Evolutionary conservation across 2,797 vertebrate species (phyloP), one percentile per base, ranked within the genome.

Genomic region (Alosa sapidissima): DNA sequence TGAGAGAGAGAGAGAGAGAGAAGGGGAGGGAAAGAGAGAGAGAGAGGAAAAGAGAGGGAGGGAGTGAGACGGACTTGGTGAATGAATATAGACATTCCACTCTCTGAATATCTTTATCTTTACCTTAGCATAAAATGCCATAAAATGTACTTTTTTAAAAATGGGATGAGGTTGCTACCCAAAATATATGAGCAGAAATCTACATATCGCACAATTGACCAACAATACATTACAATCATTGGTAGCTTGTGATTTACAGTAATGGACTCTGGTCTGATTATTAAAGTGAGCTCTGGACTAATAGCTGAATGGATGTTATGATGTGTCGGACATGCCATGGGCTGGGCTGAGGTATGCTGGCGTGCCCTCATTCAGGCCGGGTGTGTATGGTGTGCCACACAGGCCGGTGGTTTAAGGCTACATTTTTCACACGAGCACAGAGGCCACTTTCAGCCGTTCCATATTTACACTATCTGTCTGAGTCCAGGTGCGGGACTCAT

Each of bases 401-500:
- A 82, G 85, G 83, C 55, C 87, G 85, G 81, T 49, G 81, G 85
- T 84, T 87, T 87, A 84, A 85, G 33, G 47, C 81, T 82, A 82
- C 3, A 45, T 19, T 41, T 41, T 16, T 41, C 68, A 78, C 60
- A 45, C 85, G 55, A 78, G 83, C 87, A 90, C 90, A 89, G 84
- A 85, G 87, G 75, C 28, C 72, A 83, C 89, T 86, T 86, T 88
- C 75, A 88, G 84, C 55, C 85, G 84, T 75, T 90, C 86, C 87
- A 81, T 88, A 87, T 90, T 90, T 90, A 90, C 89, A 90, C 82
- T 88, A 86, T 86, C 81, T 87, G 84, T 75, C 36, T 16, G 5
- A 75, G 68, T 41, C 68, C 68, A 75, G 68, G 68, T 75, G 68
- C 36, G 82, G 81, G 81, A 85, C 72, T 88, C 84, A 87, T 84